phyloP scores from a whole-genome alignment of 2,113 vertebrate genomes.

The Amphiprion ocellaris region DNA sequence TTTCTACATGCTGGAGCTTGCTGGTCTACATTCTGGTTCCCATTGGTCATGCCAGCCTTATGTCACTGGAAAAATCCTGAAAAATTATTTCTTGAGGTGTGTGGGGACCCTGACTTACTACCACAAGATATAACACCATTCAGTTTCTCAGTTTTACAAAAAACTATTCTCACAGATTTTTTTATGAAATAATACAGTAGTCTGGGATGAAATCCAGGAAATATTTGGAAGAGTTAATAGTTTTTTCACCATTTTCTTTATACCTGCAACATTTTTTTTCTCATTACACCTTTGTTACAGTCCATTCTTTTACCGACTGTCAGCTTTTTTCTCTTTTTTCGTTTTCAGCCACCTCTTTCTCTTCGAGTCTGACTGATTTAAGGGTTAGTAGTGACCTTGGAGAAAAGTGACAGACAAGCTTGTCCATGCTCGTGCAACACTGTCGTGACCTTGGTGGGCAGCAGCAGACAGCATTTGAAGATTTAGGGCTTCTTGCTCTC shows the following conservation, averaged over 20 bases:
- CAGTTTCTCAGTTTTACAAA: too few relatives aligned
- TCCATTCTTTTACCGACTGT: not conserved
- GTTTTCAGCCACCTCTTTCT: not conserved
- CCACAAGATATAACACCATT: too few relatives aligned
- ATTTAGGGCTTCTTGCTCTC: conserved; percentile 41
- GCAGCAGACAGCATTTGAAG: conserved; percentile 37
- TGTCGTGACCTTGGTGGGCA: conserved; percentile 39
- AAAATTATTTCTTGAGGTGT: too few relatives aligned
- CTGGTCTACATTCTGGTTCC: too few relatives aligned
- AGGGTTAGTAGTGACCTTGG: conserved; percentile 36
- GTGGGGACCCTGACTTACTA: too few relatives aligned
- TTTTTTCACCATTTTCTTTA: not conserved
- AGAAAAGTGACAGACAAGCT: conserved; percentile 20
- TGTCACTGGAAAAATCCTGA: too few relatives aligned
- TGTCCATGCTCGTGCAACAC: not conserved
- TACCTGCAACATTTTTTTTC: not conserved
- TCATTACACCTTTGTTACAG: not conserved
- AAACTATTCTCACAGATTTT: too few relatives aligned
- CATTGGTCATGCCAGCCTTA: too few relatives aligned
- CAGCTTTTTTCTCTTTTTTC: not conserved
- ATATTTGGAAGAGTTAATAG: too few relatives aligned
- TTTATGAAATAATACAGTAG: too few relatives aligned
- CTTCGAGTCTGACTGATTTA: conserved; percentile 2
- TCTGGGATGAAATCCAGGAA: too few relatives aligned
- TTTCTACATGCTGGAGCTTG: too few relatives aligned